Evolutionary conservation across 2,113 vertebrate genomes (phyloP).

Genomic region (Vidua macroura): DNA sequence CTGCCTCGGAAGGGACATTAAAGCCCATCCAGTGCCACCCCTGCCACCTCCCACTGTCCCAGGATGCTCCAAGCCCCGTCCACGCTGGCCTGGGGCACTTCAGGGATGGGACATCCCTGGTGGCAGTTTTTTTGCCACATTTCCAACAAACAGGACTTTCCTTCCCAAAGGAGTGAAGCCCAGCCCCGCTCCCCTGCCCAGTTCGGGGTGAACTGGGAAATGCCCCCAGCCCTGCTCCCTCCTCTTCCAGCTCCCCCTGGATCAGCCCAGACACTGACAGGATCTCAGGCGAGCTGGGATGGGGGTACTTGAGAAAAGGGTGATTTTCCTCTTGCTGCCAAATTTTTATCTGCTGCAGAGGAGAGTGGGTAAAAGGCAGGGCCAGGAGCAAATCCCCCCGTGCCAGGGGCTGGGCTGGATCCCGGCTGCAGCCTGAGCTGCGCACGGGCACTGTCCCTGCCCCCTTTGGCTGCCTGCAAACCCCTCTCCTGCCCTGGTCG

Average conservation of each 20-base stretch:
- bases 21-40: background rate
- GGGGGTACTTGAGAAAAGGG: fast-evolving
- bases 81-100: background rate
- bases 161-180: background rate
- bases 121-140: fast-evolving
- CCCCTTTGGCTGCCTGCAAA: too few relatives aligned
- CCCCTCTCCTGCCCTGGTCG: background rate
- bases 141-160: background rate
- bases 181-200: background rate
- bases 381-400: background rate
- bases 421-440: background rate
- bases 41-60: too few relatives aligned
- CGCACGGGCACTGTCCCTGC: too few relatives aligned
- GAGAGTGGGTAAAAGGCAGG: background rate
- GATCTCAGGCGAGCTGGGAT: background rate
- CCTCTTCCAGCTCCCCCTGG: fast-evolving
- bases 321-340: background rate
- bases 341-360: background rate
- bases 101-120: background rate
- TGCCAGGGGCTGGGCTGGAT: background rate
- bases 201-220: background rate
- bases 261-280: background rate
- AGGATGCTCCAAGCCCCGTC: background rate
- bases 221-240: background rate
- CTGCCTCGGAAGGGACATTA: background rate